Evolutionary conservation across 2,888 invertebrate species (phyloP), one percentile per base, ranked within the genome.

Genomic region (Pseudanteris insignis): DNA sequence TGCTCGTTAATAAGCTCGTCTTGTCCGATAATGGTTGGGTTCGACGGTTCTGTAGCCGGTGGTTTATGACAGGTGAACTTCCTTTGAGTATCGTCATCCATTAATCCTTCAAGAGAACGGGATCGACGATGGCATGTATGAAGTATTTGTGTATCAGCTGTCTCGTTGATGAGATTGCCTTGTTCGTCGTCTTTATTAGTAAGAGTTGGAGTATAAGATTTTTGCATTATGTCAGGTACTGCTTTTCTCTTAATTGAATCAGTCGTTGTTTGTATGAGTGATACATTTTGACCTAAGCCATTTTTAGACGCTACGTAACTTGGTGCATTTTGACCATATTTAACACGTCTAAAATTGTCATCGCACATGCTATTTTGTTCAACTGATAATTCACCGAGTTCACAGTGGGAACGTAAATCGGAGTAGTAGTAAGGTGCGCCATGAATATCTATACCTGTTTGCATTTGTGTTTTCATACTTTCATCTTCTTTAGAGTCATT

Each of bases 371-470:
- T 32, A 50, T 12, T 21, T 77, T 21, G 4, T 21, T 21, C 21
- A 5, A 4, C 34, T 6, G 9, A 0, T 8, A 25, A 12, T 13
- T 28, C 18, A 9, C 32, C 13, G 6, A 47, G 5, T 13, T 38
- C 14, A 14, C 26, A 18, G 3, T 40, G 46, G 0, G 70, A 67
- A 21, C 72, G 87, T 38, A 87, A 82, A 77, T 94, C 93, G 0
- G 93, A 92, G 76, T 93, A 93, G 73, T 93, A 93, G 73, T 93
- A 93, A 0, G 93, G 92, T 21, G 91, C 91, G 1, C 81, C 79
- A 47, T 88, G 85, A 61, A 88, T 87, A 64, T 87, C 87, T 10
- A 83, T 83, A 38, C 14, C 69, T 8, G 68, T 65, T 1, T 60
- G 64, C 1, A 59, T 46, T 1, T 60, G 43, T 0, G 67, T 40